A percentile compares a stretch with the other conserved stretches of the same genome.
Evolutionary conservation across 2,888 invertebrate species (phyloP).

Genomic region (Tethea ocularis): DNA sequence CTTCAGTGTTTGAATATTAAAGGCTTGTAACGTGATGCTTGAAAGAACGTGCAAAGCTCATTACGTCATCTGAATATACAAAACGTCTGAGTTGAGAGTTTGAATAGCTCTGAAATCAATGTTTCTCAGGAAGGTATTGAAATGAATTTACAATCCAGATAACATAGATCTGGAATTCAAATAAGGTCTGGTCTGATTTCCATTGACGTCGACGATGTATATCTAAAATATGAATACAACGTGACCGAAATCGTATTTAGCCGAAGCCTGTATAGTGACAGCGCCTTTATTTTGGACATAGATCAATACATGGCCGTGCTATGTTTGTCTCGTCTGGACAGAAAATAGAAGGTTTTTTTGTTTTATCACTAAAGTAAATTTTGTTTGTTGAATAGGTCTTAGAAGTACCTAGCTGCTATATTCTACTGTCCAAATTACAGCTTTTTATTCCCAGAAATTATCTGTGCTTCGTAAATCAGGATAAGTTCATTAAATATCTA

Average conservation of each 20-base stretch:
- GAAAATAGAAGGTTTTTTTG: not conserved
- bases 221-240: not conserved
- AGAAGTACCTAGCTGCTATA: no score
- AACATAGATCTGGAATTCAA: not conserved
- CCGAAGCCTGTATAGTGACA: conserved; percentile 1
- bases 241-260: conserved; percentile 3
- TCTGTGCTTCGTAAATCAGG: no score
- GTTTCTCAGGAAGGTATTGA: not conserved
- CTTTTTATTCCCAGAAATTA: no score
- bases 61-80: conserved; percentile 3
- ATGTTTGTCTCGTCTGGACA: not conserved
- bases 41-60: not conserved
- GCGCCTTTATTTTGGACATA: not conserved
- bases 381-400: no score
- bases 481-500: no score
- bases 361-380: not conserved
- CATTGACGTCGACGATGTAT: not conserved
- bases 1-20: conserved; percentile 2
- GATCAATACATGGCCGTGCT: not conserved
- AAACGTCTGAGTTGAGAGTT: not conserved
- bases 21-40: not conserved
- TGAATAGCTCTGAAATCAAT: not conserved
- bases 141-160: not conserved
- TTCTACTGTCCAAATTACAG: no score
- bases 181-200: not conserved